Percentiles rank a stretch among this genome's conserved stretches.
Conservation (phyloP, 1,140 invertebrate species). For the Lordiphosa clarofinis region DNA sequence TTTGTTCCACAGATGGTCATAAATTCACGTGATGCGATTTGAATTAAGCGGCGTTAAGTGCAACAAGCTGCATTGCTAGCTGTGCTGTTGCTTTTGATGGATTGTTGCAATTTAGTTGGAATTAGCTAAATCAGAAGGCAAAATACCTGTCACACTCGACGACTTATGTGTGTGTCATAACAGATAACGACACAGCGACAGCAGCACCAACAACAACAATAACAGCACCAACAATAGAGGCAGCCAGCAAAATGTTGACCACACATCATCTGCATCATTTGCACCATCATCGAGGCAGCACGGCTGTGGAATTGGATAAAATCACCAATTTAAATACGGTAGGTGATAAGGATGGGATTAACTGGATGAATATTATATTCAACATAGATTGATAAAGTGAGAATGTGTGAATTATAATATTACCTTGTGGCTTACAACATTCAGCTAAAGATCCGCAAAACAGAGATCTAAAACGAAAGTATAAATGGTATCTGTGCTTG, state of each 20-base stretch:
- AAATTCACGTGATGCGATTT: slow-evolving; percentile 54
- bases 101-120: slow-evolving; percentile 44
- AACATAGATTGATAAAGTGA: no score
- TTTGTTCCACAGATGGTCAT: slow-evolving; percentile 44
- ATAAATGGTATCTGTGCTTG: no score
- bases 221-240: slow-evolving; percentile 1
- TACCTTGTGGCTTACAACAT: no score
- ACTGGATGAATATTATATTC: background rate
- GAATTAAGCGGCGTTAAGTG: slow-evolving; percentile 53
- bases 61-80: slow-evolving; percentile 27
- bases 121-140: slow-evolving; percentile 26
- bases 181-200: slow-evolving; percentile 10
- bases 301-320: slow-evolving; percentile 72
- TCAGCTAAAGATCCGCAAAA: no score
- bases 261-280: slow-evolving; percentile 77
- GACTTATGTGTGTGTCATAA: slow-evolving; percentile 26
- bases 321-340: slow-evolving; percentile 75
- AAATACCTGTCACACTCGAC: slow-evolving; percentile 21
- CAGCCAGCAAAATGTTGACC: slow-evolving; percentile 66
- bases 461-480: no score
- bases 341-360: slow-evolving; percentile 11
- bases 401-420: no score
- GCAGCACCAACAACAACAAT: background rate
- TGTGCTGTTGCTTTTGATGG: slow-evolving; percentile 38
- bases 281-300: slow-evolving; percentile 75